A percentile compares a stretch with the other conserved stretches of the same genome.
Evolutionary conservation across 1,140 invertebrate species (phyloP).

Genomic region (Brachionus plicatilis): DNA sequence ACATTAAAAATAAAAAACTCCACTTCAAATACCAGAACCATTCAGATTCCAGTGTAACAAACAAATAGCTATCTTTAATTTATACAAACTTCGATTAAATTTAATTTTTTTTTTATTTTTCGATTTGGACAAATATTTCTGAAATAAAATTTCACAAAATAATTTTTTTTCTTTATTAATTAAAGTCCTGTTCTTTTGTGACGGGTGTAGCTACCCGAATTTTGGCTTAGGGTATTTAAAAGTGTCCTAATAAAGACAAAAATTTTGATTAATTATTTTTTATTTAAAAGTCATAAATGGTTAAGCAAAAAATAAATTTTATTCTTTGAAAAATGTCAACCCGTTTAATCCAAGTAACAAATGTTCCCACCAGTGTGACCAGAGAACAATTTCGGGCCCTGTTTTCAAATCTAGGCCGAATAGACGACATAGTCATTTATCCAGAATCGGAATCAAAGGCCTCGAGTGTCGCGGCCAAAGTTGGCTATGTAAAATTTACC

Average conservation of each 20-base stretch:
- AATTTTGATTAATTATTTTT: background rate
- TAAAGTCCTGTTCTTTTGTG: background rate
- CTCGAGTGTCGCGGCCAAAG: background rate
- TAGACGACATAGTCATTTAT: slow-evolving; percentile 33
- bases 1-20: slow-evolving; percentile 7
- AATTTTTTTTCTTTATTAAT: background rate
- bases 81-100: background rate
- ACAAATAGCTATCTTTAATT: background rate
- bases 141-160: slow-evolving; percentile 34
- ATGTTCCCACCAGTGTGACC: slow-evolving; percentile 3
- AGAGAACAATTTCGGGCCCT: slow-evolving; percentile 34
- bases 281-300: background rate
- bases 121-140: slow-evolving; percentile 2
- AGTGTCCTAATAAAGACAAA: background rate
- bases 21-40: background rate
- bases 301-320: background rate
- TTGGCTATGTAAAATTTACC: slow-evolving; percentile 39
- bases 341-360: slow-evolving; percentile 39
- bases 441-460: slow-evolving; percentile 28
- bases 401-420: slow-evolving; percentile 32
- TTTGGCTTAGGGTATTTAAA: background rate
- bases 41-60: background rate
- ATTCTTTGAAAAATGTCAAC: background rate
- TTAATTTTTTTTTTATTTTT: background rate
- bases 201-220: slow-evolving; percentile 26